Base-by-base conservation (phyloP, 2,797 vertebrate species). In the Megaceryle alcyon region DNA sequence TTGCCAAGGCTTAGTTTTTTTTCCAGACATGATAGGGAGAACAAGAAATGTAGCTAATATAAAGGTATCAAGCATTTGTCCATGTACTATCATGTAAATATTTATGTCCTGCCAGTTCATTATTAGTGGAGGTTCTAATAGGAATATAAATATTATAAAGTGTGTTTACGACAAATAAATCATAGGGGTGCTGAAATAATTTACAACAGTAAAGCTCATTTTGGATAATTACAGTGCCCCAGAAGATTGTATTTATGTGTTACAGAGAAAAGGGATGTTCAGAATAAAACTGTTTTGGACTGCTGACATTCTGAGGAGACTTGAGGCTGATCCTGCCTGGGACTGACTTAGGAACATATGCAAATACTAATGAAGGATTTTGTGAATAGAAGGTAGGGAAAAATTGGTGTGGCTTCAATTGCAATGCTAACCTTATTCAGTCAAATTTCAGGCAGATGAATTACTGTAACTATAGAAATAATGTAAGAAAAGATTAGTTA, bases 161-260 rank as follows among this genome's bases (percentile, higher is more conserved):
- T 84, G 61, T 97, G 97, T 97, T 98, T 97, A 97, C 70, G 87
- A 95, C 91, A 97, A 97, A 98, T 97, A 98, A 98, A 98, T 98
- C 97, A 97, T 96, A 96, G 94, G 88, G 84, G 82, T 97, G 64
- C 85, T 95, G 94, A 96, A 97, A 93, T 95, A 97, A 98, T 98
- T 97, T 97, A 94, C 94, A 97, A 87, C 31, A 96, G 85, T 96
- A 97, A 96, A 96, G 93, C 97, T 97, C 96, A 97, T 97, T 97
- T 97, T 96, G 95, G 97, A 95, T 97, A 98, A 98, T 98, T 98
- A 97, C 81, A 96, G 95, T 94, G 97, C 75, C 96, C 97, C 94
- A 97, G 97, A 98, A 97, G 97, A 97, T 95, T 96, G 88, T 78
- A 92, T 97, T 97, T 96, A 75, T 97, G 86, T 95, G 92, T 95